Base-by-base conservation (phyloP, 2,113 vertebrate species). In the Lepus timidus region DNA sequence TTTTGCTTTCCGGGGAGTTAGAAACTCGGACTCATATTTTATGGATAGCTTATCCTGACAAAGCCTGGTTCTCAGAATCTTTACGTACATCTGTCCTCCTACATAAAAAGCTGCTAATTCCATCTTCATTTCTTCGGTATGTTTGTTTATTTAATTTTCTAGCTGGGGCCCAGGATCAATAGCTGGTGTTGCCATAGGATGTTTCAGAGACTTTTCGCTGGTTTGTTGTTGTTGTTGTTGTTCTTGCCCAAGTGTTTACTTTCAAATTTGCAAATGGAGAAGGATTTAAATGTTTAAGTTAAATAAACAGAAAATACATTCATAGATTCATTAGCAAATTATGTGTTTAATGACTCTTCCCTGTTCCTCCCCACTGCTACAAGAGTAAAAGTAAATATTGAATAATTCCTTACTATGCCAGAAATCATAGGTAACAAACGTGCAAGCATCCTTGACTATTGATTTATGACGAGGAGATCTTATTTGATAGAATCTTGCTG, bases 241-340 rank as follows among this genome's bases (percentile, higher is more conserved):
- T 93, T 81, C 82, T 71, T 13, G 89, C 3, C 13, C 33, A 73
- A 88, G 49, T 14, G 4, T n/a, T 71, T 90, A 65, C 10, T 70
- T 94, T 95, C 91, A 31, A 71, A 73, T 65, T 62, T 90, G 44
- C 36, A 86, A 78, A 84, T 27, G 11, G 36, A 71, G 31, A 29
- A 76, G 6, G 1, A 90, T 93, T 87, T 36, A 95, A 93, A 67
- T 80, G 29, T 86, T 6, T 4, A 62, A 19, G 25, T 76, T 81
- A 89, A 84, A 67, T 33, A 91, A 87, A 62, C 9, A 64, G 25
- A 73, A 95, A 76, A 44, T 27, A 44, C 23, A 71, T 9, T 22
- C 52, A 76, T 64, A 78, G 91, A 83, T 87, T 12, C 80, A 19
- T 65, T 58, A 55, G 13, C 22, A 85, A 92, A 49, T 73, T 33